Evolutionary conservation across 2,888 invertebrate species (phyloP).

Genomic region (Hydropsyche betteni): DNA sequence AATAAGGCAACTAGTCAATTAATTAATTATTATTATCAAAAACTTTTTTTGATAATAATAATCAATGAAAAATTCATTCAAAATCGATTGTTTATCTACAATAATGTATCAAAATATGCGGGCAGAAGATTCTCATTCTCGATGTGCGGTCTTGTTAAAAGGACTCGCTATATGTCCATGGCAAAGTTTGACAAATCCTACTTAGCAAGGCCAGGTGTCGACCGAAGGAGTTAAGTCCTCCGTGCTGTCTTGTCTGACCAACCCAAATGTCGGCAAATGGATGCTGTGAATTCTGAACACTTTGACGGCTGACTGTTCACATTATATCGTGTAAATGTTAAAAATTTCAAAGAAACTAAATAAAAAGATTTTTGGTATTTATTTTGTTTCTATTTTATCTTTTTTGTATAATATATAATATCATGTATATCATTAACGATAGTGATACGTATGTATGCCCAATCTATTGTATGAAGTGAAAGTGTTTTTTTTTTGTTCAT

Average conservation of each 20-base stretch:
- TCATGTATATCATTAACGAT: neutral
- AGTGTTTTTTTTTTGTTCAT: neutral
- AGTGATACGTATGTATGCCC: neutral
- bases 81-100: no score
- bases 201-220: slow-evolving; percentile 26
- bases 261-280: no score
- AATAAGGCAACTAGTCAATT: no score
- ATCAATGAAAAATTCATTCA: no score
- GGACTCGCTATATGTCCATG: neutral
- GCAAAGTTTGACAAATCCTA: slow-evolving; percentile 36
- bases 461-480: neutral
- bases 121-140: neutral
- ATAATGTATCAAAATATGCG: no score
- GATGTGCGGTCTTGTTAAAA: neutral
- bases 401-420: no score
- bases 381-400: no score
- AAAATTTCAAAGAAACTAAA: no score
- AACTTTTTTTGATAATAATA: no score
- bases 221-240: slow-evolving; percentile 18
- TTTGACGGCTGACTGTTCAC: neutral
- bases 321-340: neutral
- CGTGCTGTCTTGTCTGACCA: neutral
- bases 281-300: no score
- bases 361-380: no score
- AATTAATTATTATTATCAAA: no score